Evolutionary conservation across 2,888 invertebrate species (phyloP), one percentile per base, ranked within the genome.

Genomic region (Perizoma affinitatum): DNA sequence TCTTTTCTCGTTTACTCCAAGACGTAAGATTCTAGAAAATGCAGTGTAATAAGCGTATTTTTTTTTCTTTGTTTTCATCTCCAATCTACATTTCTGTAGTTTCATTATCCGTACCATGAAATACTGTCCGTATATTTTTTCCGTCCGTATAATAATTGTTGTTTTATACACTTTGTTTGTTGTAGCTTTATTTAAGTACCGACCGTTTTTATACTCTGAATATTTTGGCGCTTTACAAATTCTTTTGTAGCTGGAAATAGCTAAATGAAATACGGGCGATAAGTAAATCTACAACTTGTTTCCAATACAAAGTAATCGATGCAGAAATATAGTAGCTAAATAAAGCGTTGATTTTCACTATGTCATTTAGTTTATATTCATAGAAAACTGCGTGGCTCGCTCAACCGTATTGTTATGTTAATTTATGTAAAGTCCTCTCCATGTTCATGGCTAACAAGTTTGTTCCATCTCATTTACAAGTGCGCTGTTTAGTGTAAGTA

Each of bases 321-420:
- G 7, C 10, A 33, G n/a, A 42, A 47, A 54, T 47, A 54, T 11
- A 41, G 46, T 55, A 49, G 48, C 43, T n/a, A 49, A 33, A 58
- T 52, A 36, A 41, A 52, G 42, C 45, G n/a, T 46, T 38, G 44
- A 54, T 62, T 56, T 45, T 48, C 52, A 52, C 45, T 49, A 41
- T 43, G 33, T 46, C 35, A 33, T 34, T 61, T 46, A 54, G 58
- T 63, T 65, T 63, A 65, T 60, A 65, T 69, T 69, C 63, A 67
- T 67, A 62, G 54, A 57, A 58, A 60, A 60, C 61, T 54, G 45
- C 58, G 60, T 57, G 60, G 48, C 53, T 55, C 55, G 46, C 52
- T 38, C 49, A 52, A 54, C 54, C 38, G 43, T 55, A 71, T 71
- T 72, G 72, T 71, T 56, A 68, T 72, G 71, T 44, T 67, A 69